Evolutionary conservation across 2,888 invertebrate species (phyloP).

Genomic region (Leptarthrus brevirostris): DNA sequence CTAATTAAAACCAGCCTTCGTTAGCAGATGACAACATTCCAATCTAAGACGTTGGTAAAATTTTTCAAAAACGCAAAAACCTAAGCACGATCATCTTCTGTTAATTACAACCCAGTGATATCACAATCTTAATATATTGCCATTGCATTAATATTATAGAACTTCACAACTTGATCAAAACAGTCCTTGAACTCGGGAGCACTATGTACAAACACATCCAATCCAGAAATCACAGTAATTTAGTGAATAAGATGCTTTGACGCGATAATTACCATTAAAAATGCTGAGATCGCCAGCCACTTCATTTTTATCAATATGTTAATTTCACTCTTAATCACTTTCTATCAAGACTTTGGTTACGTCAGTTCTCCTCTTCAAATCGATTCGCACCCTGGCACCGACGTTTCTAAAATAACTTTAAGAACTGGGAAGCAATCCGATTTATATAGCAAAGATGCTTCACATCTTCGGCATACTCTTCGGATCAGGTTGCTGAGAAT

Average conservation of each 20-base stretch:
- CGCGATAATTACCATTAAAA: constrained; percentile 52
- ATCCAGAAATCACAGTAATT: neutral
- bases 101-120: constrained; percentile 15
- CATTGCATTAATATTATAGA: neutral
- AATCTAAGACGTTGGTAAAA: neutral
- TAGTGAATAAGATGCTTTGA: neutral
- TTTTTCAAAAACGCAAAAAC: constrained; percentile 6
- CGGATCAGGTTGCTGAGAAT: constrained; percentile 26
- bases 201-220: neutral
- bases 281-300: constrained; percentile 43
- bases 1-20: too few relatives aligned
- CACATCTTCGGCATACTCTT: constrained; percentile 28
- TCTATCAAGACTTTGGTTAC: constrained; percentile 7
- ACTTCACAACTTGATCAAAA: neutral
- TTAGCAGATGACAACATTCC: too few relatives aligned
- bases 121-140: neutral
- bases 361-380: neutral
- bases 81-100: constrained; percentile 11
- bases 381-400: constrained; percentile 44
- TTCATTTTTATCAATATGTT: constrained; percentile 48
- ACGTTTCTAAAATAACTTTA: constrained; percentile 49
- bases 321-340: constrained; percentile 18
- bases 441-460: constrained; percentile 38
- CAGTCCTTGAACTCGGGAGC: neutral
- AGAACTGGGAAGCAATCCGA: constrained; percentile 45